Conservation (phyloP, 2,113 vertebrate species). For the Megaleporinus macrocephalus region DNA sequence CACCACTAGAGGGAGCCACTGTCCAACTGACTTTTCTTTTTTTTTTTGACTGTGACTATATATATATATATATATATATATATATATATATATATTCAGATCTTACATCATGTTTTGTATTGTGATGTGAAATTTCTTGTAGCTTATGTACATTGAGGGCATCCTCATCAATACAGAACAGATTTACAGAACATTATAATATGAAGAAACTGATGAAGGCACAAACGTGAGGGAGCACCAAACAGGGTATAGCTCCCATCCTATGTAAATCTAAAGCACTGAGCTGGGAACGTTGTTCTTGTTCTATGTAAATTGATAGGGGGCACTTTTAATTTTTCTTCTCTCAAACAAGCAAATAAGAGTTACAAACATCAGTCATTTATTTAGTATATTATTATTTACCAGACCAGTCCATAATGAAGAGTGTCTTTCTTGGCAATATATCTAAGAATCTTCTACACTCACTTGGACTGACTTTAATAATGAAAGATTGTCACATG, state of each 20-base stretch:
- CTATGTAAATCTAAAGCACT: not conserved
- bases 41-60: too few species aligned
- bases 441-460: not conserved
- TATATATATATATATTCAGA: not conserved
- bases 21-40: too few species aligned
- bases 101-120: not conserved
- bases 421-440: not conserved
- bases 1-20: conserved; percentile 10
- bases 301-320: not conserved
- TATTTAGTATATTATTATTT: too few species aligned
- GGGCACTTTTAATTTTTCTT: too few species aligned
- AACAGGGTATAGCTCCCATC: not conserved
- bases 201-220: not conserved
- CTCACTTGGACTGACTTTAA: not conserved
- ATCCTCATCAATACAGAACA: not conserved
- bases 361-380: too few species aligned
- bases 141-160: too few species aligned
- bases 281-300: not conserved
- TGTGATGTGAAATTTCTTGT: not conserved
- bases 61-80: too few species aligned
- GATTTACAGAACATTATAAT: not conserved
- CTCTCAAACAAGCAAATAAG: too few species aligned
- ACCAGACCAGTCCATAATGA: too few species aligned
- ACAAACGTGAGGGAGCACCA: not conserved
- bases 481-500: not conserved